Evolutionary conservation across 2,888 invertebrate species (phyloP).

Genomic region (Abrostola triplasia): DNA sequence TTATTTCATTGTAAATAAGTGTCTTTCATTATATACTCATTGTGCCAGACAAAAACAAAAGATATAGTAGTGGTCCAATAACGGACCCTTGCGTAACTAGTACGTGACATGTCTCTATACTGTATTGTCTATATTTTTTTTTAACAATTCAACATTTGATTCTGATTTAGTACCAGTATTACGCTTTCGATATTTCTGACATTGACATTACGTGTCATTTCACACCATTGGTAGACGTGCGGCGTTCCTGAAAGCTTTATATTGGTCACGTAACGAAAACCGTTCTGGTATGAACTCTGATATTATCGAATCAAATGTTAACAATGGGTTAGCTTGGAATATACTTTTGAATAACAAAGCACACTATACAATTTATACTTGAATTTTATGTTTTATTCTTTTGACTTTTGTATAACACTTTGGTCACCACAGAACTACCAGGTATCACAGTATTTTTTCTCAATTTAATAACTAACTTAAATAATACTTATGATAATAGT

Average conservation of each 20-base stretch:
- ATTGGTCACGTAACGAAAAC: conserved; percentile 37
- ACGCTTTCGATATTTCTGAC: conserved; percentile 19
- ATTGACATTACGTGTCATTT: conserved; percentile 63
- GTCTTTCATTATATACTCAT: too few species aligned
- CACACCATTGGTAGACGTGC: conserved; percentile 42
- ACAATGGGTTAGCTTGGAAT: neutral
- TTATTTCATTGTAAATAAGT: too few species aligned
- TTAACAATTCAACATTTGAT: neutral
- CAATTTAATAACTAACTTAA: too few species aligned
- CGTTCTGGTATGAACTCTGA: conserved; percentile 33
- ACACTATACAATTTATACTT: too few species aligned
- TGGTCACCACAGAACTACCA: too few species aligned
- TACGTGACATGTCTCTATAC: neutral
- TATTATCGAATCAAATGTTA: conserved; percentile 22
- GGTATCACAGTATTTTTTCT: too few species aligned
- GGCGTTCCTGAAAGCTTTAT: conserved; percentile 36
- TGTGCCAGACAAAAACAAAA: neutral
- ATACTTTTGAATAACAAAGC: neutral
- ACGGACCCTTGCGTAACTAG: conserved; percentile 11
- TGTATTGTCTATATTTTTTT: neutral
- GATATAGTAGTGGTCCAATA: conserved; percentile 11
- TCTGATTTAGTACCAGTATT: conserved; percentile 9
- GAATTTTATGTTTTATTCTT: too few species aligned
- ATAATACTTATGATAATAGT: too few species aligned
- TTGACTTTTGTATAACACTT: too few species aligned